phyloP scores from a whole-genome alignment of 2,113 vertebrate genomes.

The Muntiacus reevesi region DNA sequence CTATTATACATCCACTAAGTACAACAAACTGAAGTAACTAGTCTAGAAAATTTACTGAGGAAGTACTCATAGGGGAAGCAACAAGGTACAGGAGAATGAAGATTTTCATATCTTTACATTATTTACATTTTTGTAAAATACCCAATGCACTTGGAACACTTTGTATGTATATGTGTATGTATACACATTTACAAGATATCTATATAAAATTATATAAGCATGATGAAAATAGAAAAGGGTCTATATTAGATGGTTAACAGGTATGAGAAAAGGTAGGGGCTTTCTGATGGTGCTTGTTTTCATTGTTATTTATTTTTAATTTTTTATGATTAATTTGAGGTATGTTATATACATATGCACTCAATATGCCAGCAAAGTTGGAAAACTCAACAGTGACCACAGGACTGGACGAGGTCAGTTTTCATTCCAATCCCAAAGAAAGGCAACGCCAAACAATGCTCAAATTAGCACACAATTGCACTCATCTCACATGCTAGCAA shows the following conservation, averaged over 20 bases:
- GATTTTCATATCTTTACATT: background rate
- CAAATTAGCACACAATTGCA: background rate
- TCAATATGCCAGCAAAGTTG: background rate
- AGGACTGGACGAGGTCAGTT: background rate
- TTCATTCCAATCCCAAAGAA: background rate
- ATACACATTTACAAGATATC: background rate
- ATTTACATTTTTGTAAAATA: background rate
- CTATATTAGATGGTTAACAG: background rate
- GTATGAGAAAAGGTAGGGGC: background rate
- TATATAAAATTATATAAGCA: background rate
- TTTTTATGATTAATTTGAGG: background rate
- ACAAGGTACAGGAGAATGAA: rapidly evolving
- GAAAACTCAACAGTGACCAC: background rate
- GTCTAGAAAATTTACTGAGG: background rate
- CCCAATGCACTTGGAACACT: background rate
- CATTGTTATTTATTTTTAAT: background rate
- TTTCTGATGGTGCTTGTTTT: background rate
- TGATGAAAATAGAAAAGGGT: background rate
- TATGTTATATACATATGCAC: background rate
- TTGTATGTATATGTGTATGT: background rate
- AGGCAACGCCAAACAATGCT: background rate
- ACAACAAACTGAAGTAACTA: background rate
- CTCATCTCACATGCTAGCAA: background rate
- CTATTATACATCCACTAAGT: background rate
- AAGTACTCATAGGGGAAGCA: background rate